Evolutionary conservation across 2,113 vertebrate genomes (phyloP), one percentile per base, ranked within the genome.

Genomic region (Sisor rabdophorus): DNA sequence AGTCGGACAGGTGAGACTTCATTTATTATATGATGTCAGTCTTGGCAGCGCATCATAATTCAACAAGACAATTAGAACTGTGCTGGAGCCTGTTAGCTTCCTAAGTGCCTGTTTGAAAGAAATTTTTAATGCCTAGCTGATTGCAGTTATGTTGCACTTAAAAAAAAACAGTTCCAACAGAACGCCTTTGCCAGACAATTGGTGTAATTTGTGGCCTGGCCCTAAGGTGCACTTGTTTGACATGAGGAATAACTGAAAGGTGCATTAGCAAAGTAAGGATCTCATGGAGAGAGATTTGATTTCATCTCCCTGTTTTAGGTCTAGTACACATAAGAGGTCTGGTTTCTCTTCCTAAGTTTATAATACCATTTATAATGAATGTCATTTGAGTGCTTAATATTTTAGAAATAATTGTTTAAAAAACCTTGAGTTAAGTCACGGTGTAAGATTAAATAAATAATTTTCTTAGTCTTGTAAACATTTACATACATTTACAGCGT

Each of bases 1-100:
- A 93, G 76, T 96, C 95, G 0, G 83, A 93, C 48, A 93, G 95
- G 95, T 97, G 85, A 59, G 78, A 56, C 15, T 64, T 12, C n/a
- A n/a, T 22, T 61, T n/a, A 50, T 56, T 28, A 64, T 2, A 13
- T 13, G 8, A 40, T 30, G 50, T 36, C 52, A 24, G 5, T 47
- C 24, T 22, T 63, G 30, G 58, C 67, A 40, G 81, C 71, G 40
- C 52, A 68, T 63, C 56, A 54, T 53, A 73, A 79, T 82, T 79
- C 71, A 79, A n/a, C 59, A 55, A 76, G 24, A 22, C 72, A 58
- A 59, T 55, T 77, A 68, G 73, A 20, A 24, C 64, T 71, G 48
- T 52, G 48, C 71, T 52, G 73, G 53, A 48, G 47, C 22, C 48
- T 59, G 63, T 36, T 61, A 24, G 67, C 68, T 12, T 72, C 69